Conservation (phyloP, 2,113 vertebrate species). For the Periophthalmus modestus region DNA sequence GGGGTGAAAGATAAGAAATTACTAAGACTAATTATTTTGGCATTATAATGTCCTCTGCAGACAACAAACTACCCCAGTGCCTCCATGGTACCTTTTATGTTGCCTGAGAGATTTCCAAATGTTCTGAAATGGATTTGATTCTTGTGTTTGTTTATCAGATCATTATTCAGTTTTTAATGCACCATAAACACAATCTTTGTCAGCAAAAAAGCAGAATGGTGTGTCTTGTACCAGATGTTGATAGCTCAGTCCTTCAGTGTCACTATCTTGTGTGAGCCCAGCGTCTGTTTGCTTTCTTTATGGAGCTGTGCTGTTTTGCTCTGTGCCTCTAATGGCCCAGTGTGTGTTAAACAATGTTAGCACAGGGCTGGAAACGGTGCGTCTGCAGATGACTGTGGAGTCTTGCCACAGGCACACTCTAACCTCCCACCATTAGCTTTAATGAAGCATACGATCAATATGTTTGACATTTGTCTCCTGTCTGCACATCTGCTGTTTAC, state of each 20-base stretch:
- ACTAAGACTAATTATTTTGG: no score
- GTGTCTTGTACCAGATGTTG: no score
- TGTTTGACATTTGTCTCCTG: conserved; percentile 65
- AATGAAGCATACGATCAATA: conserved; percentile 64
- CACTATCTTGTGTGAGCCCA: not conserved
- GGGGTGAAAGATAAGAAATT: no score
- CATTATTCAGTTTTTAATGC: no score
- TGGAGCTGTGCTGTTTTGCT: conserved; percentile 4
- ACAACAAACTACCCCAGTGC: no score
- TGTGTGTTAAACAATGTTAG: conserved; percentile 54
- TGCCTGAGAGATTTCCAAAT: no score
- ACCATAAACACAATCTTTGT: no score
- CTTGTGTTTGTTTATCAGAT: no score
- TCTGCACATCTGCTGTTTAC: conserved; percentile 71
- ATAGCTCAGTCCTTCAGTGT: not conserved
- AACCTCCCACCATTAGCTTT: conserved; percentile 47
- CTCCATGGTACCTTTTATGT: no score
- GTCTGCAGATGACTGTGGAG: conserved; percentile 33
- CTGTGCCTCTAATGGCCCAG: conserved; percentile 29
- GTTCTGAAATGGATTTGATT: no score
- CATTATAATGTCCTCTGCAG: no score
- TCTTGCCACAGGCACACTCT: conserved; percentile 46
- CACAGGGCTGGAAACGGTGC: conserved; percentile 24
- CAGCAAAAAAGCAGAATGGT: no score
- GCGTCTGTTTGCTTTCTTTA: not conserved